phyloP scores from a whole-genome alignment of 2,888 invertebrate genomes.

The Microplitis manilae region DNA sequence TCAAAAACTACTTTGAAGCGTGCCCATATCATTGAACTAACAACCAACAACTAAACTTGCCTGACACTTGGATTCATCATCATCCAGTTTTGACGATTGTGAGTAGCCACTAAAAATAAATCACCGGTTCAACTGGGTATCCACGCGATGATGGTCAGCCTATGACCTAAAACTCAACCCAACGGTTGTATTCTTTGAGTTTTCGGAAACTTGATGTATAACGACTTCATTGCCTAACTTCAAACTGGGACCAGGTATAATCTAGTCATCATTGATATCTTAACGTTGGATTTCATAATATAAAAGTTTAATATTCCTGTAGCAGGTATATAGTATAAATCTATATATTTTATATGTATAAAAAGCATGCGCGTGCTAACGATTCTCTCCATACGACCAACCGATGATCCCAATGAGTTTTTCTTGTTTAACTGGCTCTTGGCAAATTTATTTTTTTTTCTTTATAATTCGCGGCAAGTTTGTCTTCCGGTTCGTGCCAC shows the following conservation, averaged over 20 bases:
- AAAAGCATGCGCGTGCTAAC: conserved; percentile 50
- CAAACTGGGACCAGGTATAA: conserved; percentile 16
- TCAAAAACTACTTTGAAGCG: conserved; percentile 19
- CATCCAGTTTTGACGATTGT: conserved; percentile 18
- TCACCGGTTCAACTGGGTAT: conserved; percentile 47
- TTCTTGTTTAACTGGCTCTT: conserved; percentile 30
- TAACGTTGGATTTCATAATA: conserved; percentile 30
- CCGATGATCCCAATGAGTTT: conserved; percentile 33
- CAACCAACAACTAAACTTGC: conserved; percentile 18
- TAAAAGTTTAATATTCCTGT: conserved; percentile 18
- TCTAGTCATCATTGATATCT: conserved; percentile 40
- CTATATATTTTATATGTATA: not conserved
- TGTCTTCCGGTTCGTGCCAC: conserved; percentile 54
- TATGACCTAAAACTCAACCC: conserved; percentile 37
- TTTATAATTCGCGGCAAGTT: conserved; percentile 26
- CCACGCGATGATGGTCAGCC: conserved; percentile 43
- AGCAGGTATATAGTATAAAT: conserved; percentile 27
- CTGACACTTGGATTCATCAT: conserved; percentile 42
- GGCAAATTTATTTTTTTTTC: conserved; percentile 8
- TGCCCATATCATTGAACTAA: conserved; percentile 21
- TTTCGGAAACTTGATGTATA: conserved; percentile 46
- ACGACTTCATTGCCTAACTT: conserved; percentile 41
- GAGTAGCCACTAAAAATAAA: not conserved
- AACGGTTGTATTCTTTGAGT: conserved; percentile 28
- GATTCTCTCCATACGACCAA: conserved; percentile 33